phyloP scores from a whole-genome alignment of 2,888 invertebrate genomes.

The Esperia sulphurella region DNA sequence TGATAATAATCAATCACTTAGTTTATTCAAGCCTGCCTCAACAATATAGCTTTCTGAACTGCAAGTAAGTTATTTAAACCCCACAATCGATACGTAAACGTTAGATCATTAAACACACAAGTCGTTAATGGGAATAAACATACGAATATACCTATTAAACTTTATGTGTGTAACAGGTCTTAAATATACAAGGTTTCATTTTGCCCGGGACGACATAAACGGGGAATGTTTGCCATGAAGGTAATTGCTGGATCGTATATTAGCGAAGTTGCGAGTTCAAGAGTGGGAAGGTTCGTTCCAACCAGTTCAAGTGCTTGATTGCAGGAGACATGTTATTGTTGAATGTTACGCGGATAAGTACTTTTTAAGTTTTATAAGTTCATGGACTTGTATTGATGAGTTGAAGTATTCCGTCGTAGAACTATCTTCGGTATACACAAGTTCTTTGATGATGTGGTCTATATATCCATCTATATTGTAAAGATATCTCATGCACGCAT shows the following conservation, averaged over 20 bases:
- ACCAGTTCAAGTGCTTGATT: slow-evolving; percentile 9
- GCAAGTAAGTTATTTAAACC: slow-evolving; percentile 30
- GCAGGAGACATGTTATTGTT: slow-evolving; percentile 19
- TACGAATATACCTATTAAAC: slow-evolving; percentile 33
- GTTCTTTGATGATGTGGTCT: too few species aligned
- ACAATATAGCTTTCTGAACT: slow-evolving; percentile 16
- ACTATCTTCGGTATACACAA: too few species aligned
- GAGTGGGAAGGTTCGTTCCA: slow-evolving; percentile 21
- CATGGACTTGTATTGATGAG: too few species aligned
- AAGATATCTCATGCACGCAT: too few species aligned
- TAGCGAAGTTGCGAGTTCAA: slow-evolving; percentile 34
- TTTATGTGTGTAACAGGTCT: slow-evolving; percentile 38
- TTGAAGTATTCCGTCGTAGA: too few species aligned
- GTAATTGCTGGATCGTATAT: slow-evolving; percentile 49
- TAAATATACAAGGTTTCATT: slow-evolving; percentile 33
- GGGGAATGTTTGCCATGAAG: slow-evolving; percentile 39
- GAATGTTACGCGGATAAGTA: neutral
- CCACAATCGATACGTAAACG: slow-evolving; percentile 3
- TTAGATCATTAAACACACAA: slow-evolving; percentile 10
- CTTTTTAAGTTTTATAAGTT: neutral
- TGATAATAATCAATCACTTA: too few species aligned
- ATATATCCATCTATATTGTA: too few species aligned
- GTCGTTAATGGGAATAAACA: slow-evolving; percentile 39
- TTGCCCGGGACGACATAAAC: slow-evolving; percentile 26
- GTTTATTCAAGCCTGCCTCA: neutral